Percentiles rank a stretch among this genome's conserved stretches.
Evolutionary conservation across 2,888 invertebrate species (phyloP).

Genomic region (Drosophila colorata): DNA sequence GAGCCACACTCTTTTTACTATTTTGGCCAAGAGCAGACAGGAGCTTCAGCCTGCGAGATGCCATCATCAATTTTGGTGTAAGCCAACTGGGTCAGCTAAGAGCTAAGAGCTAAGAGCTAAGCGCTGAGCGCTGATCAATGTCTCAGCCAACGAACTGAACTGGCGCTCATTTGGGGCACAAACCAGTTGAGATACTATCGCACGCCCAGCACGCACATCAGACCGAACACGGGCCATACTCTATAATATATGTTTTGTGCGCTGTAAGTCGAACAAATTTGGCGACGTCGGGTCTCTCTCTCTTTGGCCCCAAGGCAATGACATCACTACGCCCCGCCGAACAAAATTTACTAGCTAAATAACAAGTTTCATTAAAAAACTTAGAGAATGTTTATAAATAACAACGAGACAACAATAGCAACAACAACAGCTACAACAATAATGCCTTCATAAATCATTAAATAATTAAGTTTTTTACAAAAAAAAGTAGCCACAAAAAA

Average conservation of each 20-base stretch:
- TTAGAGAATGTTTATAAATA: slow-evolving; percentile 76
- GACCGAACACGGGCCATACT: slow-evolving; percentile 32
- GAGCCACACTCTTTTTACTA: slow-evolving; percentile 2
- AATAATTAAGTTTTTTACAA: slow-evolving; percentile 72
- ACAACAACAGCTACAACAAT: slow-evolving; percentile 17
- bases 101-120: not conserved
- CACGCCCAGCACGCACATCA: slow-evolving; percentile 10
- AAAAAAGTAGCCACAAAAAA: slow-evolving; percentile 35
- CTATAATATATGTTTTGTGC: not conserved
- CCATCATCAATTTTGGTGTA: slow-evolving; percentile 29
- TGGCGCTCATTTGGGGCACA: slow-evolving; percentile 9
- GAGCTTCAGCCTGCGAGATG: slow-evolving; percentile 20
- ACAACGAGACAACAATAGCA: slow-evolving; percentile 18
- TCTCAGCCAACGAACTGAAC: slow-evolving; percentile 11
- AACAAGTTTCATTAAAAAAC: slow-evolving; percentile 72
- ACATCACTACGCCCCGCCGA: no score
- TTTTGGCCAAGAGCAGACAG: not conserved
- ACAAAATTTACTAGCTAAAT: slow-evolving; percentile 47
- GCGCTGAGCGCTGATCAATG: slow-evolving; percentile 31
- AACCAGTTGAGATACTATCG: slow-evolving; percentile 46
- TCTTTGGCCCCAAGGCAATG: slow-evolving; percentile 38
- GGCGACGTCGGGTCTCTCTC: slow-evolving; percentile 65
- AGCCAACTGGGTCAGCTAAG: slow-evolving; percentile 59
- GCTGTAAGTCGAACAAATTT: slow-evolving; percentile 56
- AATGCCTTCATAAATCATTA: slow-evolving; percentile 75